phyloP scores from a whole-genome alignment of 2,888 invertebrate species.

The Oligia strigilis region DNA sequence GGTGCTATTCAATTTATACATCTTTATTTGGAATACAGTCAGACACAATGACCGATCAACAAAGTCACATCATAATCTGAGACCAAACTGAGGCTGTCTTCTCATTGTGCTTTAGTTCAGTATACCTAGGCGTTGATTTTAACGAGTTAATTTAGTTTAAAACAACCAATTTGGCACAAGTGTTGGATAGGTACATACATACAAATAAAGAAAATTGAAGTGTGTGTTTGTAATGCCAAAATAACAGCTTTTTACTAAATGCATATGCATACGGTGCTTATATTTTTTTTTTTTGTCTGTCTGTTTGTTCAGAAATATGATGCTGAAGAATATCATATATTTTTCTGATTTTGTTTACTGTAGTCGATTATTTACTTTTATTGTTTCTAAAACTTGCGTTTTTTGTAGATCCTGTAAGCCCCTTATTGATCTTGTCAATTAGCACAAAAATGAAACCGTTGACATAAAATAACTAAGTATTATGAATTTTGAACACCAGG shows the following conservation, averaged over 20 bases:
- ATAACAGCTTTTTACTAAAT: not conserved
- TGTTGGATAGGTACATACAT: not conserved
- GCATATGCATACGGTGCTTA: not conserved
- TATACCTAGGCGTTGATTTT: not conserved
- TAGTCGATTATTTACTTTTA: no score
- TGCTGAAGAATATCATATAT: no score
- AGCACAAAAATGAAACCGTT: slow-evolving; percentile 24
- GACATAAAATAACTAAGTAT: slow-evolving; percentile 11
- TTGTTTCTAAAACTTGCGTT: no score
- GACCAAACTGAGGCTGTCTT: not conserved
- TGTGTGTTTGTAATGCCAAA: not conserved
- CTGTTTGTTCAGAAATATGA: not conserved
- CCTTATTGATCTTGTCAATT: slow-evolving; percentile 20
- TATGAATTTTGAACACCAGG: slow-evolving; percentile 10
- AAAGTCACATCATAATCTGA: slow-evolving; percentile 16
- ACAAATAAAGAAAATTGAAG: not conserved
- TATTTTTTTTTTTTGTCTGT: no score
- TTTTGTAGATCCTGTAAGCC: no score
- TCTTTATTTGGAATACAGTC: slow-evolving; percentile 35
- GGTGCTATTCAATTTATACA: slow-evolving; percentile 26
- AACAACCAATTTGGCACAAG: not conserved
- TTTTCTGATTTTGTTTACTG: no score
- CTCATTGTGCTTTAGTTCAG: not conserved
- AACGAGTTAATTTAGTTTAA: not conserved
- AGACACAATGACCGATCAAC: slow-evolving; percentile 14